A percentile compares a stretch with the other conserved stretches of the same genome.
Evolutionary conservation across 2,888 invertebrate genomes (phyloP).

Genomic region (Xylophagus ater): DNA sequence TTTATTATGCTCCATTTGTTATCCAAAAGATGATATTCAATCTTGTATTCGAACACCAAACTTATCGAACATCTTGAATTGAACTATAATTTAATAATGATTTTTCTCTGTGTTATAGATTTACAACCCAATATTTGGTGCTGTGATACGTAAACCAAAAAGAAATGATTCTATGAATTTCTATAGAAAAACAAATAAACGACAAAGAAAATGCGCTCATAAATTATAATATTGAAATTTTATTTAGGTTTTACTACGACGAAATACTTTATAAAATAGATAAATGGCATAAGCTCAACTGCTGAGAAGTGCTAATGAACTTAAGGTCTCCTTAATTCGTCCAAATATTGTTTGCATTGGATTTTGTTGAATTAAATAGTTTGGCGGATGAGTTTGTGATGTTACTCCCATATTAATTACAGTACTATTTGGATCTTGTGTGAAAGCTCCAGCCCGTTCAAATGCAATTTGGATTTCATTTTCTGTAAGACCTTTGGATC

Average conservation of each 20-base stretch:
- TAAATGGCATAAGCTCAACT: constrained; percentile 68
- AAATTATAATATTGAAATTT: constrained; percentile 3
- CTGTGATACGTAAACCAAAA: constrained; percentile 50
- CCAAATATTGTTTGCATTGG: constrained; percentile 38
- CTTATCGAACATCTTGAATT: too few species aligned
- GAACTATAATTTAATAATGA: too few species aligned
- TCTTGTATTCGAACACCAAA: too few species aligned
- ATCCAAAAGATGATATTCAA: too few species aligned
- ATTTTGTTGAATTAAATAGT: constrained; percentile 21
- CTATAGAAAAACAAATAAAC: too few species aligned
- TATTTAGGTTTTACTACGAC: too few species aligned
- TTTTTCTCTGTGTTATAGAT: constrained; percentile 18
- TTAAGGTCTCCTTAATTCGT: constrained; percentile 54
- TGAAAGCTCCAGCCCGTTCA: constrained; percentile 47
- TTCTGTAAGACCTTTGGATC: constrained; percentile 64
- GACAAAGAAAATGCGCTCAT: too few species aligned
- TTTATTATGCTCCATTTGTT: too few species aligned
- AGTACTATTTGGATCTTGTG: constrained; percentile 31
- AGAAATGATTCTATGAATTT: constrained; percentile 53
- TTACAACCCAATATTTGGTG: constrained; percentile 32
- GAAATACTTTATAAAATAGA: constrained; percentile 69
- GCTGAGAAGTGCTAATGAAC: constrained; percentile 63
- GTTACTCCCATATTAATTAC: constrained; percentile 33
- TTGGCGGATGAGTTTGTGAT: constrained; percentile 6
- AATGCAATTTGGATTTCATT: constrained; percentile 64